Base-by-base conservation (phyloP, 2,888 invertebrate genomes). In the Plagiodera versicolora region DNA sequence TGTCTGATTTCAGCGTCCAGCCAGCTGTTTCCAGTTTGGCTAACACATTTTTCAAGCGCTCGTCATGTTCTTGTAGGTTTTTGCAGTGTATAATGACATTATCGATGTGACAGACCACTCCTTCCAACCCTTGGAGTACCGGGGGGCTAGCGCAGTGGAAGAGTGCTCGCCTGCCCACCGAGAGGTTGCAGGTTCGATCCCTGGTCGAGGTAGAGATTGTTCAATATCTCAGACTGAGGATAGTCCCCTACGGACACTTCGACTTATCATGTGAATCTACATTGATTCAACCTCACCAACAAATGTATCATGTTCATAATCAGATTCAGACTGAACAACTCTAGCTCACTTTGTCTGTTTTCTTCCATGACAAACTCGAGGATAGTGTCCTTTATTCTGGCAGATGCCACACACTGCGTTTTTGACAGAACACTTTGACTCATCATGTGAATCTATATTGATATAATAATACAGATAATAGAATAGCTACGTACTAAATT, bases 1-100 rank as follows among this genome's bases (percentile, higher is more conserved):
- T 67, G 6, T 51, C 60, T 18, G 45, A 47, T 46, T 67, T 67
- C 11, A 67, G 46, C 19, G 50, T 56, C 56, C 56, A 56, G 14
- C 56, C 47, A 51, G 51, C 51, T 11, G 5, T 32, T 28, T 16
- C 24, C 10, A 51, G 8, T 28, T 51, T 53, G 1, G 20, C 8
- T 53, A 28, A 11, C 28, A 28, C 28, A 4, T 4, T 8, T 28
- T 28, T 28, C 28, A 28, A 28, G 28, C 8, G 28, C 19, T 49
- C 30, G 28, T 51, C 52, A 30, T 51, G 52, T 51, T 51, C 52
- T 6, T 4, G 16, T 30, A 19, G n/a, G 19, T 51, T 32, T 30
- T 51, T 51, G n/a, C 52, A n/a, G n/a, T 24, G 20, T 3, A 51
- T 18, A 8, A 51, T 19, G 16, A 51, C 30, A 18, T 32, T 30